Evolutionary conservation across 2,113 vertebrate genomes (phyloP), one percentile per base, ranked within the genome.

Genomic region (Caretta caretta): DNA sequence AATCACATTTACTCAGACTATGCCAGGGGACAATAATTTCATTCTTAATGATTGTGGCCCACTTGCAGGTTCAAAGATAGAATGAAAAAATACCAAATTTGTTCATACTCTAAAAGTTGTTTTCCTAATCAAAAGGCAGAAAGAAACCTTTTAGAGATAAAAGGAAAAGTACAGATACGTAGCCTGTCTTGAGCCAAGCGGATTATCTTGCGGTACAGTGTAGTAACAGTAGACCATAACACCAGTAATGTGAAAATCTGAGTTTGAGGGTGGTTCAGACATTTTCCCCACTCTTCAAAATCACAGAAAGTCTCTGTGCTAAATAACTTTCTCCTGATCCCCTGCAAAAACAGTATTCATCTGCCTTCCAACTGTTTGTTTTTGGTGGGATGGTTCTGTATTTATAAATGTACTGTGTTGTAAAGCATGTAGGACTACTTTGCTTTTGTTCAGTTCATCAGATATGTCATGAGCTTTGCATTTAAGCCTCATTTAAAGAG

Each of bases 171-270:
- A 16, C n/a, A 72, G 38, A 72, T 72, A 89, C 88, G 95, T 91
- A 95, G 57, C 88, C 94, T 97, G 65, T 96, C 95, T 95, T 57
- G 42, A 96, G 94, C 89, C 94, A 94, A 95, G 86, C 79, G 94
- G 94, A 91, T 96, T 97, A 88, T 93, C 89, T 83, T 96, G 57
- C 81, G 91, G 86, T 94, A 96, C 90, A 92, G 90, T 51, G 79
- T 94, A 97, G 89, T 95, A 95, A 95, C 57, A 95, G 94, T 96
- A 94, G 94, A 86, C 93, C 97, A 12, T 96, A 96, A 83, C 86
- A 95, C 85, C 76, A 91, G 79, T 76, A 88, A 93, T 92, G 46
- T 95, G 96, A 92, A 95, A 96, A 91, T 91, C 94, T 95, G 83
- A 94, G 88, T 94, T 92, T 93, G 87, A 25, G 91, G 96, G 80